phyloP scores from a whole-genome alignment of 2,113 vertebrate species.

The Leiothrix lutea region DNA sequence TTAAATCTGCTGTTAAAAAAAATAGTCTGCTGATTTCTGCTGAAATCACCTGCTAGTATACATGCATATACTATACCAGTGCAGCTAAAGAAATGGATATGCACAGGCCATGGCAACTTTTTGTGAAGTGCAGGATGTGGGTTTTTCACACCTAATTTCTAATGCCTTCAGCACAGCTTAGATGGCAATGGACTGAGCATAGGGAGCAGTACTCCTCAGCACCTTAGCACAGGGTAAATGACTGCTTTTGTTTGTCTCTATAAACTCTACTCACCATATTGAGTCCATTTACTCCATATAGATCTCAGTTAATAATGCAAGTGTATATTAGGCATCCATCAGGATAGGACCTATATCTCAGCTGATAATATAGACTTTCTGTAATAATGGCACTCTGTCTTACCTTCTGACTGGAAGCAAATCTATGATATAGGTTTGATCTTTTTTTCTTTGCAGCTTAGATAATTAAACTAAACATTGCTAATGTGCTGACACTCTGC shows the following conservation, averaged over 20 bases:
- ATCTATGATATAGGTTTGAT: not conserved
- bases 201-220: not conserved
- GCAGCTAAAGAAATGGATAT: not conserved
- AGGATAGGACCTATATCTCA: not conserved
- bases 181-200: not conserved
- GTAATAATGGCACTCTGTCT: not conserved
- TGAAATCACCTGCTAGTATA: not conserved
- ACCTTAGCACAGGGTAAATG: not conserved
- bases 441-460: not conserved
- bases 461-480: not conserved
- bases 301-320: not conserved
- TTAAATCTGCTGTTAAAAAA: not conserved
- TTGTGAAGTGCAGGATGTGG: not conserved
- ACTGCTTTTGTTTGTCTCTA: not conserved
- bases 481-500: not conserved
- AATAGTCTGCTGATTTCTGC: not conserved
- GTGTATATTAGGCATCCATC: not conserved
- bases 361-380: not conserved
- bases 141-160: not conserved
- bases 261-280: not conserved
- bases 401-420: not conserved
- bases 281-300: not conserved
- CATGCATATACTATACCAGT: not conserved
- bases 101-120: not conserved
- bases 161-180: not conserved